Evolutionary conservation across 2,113 vertebrate species (phyloP), one percentile per base, ranked within the genome.

Genomic region (Edolisoma coerulescens): DNA sequence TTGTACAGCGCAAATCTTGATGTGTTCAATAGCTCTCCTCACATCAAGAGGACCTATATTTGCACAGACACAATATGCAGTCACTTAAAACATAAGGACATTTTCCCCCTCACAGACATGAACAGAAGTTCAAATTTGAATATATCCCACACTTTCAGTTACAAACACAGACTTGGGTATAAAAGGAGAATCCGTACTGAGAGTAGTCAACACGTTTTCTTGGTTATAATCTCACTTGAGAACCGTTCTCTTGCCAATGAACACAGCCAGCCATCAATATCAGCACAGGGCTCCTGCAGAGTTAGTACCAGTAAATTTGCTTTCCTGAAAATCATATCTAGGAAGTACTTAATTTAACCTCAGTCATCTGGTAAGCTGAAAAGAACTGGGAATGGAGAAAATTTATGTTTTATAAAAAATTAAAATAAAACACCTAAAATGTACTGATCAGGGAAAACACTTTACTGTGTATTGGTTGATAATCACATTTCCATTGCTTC

Each of bases 331-430:
- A 77, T 53, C 50, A 21, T 42, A 70, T 27, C 18, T 7, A 79
- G 54, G 11, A 95, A 94, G 49, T 45, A 86, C 42, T 90, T 85
- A 39, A 92, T 73, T 96, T 89, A 94, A 94, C n/a, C 27, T 61
- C 59, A 80, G 53, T 56, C 63, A 89, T 41, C 71, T 19, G 10
- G 2, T 56, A 87, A 82, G 4, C 13, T 75, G 28, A 53, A 37
- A 30, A 81, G 33, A 83, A 74, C 10, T 27, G 16, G 23, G 8
- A 21, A 84, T 20, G 37, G 44, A 84, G 2, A 13, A 67, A 77
- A 74, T 59, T 3, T 3, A 9, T 6, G 26, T 7, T 86, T 83
- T 27, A 57, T 15, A 41, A 90, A 76, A 93, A 82, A 50, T 9
- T 20, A 33, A 78, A 60, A 50, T 12, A 42, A 67, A 76, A 65